Conservation (phyloP, 2,888 invertebrate genomes). For the Ophion costatus region DNA sequence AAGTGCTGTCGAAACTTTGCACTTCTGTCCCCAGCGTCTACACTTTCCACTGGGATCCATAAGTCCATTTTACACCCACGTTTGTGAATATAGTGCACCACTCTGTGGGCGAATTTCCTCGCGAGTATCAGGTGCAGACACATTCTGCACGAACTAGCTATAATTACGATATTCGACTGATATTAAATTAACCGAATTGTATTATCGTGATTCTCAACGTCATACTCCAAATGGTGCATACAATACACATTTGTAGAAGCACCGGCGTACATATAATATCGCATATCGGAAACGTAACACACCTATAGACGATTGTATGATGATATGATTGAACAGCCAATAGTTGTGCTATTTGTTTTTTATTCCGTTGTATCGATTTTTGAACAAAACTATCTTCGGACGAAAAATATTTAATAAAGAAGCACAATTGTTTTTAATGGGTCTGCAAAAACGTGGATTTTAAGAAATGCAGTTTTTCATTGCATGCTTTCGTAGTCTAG, state of each 20-base stretch:
- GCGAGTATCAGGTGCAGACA: conserved; percentile 39
- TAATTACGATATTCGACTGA: conserved; percentile 30
- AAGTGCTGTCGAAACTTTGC: background rate
- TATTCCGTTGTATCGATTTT: background rate
- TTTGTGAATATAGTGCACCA: background rate
- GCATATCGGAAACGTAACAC: background rate
- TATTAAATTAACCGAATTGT: conserved; percentile 49
- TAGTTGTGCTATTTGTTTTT: background rate
- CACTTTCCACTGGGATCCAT: background rate
- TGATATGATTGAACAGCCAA: background rate
- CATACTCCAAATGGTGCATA: background rate
- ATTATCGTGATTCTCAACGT: background rate
- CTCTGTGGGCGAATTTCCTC: background rate
- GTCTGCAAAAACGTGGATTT: background rate
- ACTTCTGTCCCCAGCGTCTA: background rate
- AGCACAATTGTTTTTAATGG: background rate
- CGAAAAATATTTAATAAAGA: background rate
- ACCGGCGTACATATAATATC: background rate
- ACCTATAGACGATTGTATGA: background rate
- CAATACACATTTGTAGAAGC: background rate
- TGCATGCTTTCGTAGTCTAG: too few species aligned
- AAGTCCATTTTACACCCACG: conserved; percentile 8
- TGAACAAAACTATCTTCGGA: background rate
- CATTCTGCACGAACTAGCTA: conserved; percentile 17
- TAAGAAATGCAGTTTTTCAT: too few species aligned